Percentiles rank a stretch among this genome's conserved stretches.
These are phyloP conservation scores for Drosophila leontia DNA, from an alignment of 1,140 invertebrate species.

Conservation along the genomic window DNA sequence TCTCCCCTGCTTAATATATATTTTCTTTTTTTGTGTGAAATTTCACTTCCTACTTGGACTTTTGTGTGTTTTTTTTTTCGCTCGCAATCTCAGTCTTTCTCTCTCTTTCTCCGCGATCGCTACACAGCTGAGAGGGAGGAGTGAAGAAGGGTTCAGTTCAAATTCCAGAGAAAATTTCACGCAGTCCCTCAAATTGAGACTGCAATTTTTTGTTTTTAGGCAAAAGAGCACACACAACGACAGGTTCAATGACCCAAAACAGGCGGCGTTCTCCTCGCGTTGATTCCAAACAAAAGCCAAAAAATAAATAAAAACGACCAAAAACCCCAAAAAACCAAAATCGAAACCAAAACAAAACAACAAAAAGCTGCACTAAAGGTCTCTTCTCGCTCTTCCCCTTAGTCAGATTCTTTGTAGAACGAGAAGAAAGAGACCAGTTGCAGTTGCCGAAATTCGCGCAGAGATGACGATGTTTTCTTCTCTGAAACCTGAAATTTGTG, in stretches of 20 bases:
- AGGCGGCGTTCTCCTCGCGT: constrained; percentile 12
- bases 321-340: constrained; percentile 45
- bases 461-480: constrained; percentile 25
- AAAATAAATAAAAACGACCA: constrained; percentile 51
- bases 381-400: neutral
- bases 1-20: neutral
- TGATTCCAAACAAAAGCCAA: constrained; percentile 71
- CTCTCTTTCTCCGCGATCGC: constrained; percentile 1
- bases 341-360: constrained; percentile 69
- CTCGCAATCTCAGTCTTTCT: neutral
- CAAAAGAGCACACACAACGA: constrained; percentile 52
- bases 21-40: constrained; percentile 3
- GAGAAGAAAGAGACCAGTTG: constrained; percentile 20
- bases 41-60: constrained; percentile 12
- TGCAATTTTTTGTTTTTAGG: constrained; percentile 81
- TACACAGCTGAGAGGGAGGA: neutral
- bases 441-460: constrained; percentile 61
- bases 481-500: constrained; percentile 39
- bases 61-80: neutral
- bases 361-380: constrained; percentile 54
- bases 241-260: constrained; percentile 76
- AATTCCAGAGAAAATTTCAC: constrained; percentile 68
- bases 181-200: constrained; percentile 59
- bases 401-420: constrained; percentile 36
- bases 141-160: neutral